Conservation (phyloP, 2,888 invertebrate genomes). For the Protonemura montana region DNA sequence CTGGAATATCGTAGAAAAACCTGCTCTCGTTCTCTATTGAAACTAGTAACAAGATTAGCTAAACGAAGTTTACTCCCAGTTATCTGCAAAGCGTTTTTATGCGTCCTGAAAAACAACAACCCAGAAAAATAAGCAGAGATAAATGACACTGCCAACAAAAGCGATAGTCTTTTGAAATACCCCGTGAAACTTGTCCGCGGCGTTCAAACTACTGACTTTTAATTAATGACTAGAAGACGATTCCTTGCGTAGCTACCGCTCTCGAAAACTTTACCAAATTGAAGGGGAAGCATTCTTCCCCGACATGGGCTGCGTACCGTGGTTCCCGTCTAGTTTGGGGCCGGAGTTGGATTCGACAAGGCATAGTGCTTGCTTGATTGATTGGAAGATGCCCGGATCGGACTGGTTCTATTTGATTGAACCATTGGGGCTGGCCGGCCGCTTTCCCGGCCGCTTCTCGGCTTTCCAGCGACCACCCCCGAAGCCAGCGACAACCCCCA, state of each 20-base stretch:
- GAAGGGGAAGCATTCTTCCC: neutral
- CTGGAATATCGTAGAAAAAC: too few relatives aligned
- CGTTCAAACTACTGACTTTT: neutral
- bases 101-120: neutral
- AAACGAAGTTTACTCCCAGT: too few relatives aligned
- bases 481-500: neutral
- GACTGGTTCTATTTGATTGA: conserved; percentile 45
- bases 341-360: conserved; percentile 23
- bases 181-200: neutral
- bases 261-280: neutral
- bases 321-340: neutral
- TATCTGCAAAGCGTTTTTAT: neutral
- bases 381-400: conserved; percentile 42
- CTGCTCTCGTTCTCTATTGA: neutral
- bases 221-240: neutral
- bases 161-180: neutral
- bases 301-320: neutral
- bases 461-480: neutral
- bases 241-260: neutral
- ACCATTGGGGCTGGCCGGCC: conserved; percentile 26
- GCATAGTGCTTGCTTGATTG: conserved; percentile 46
- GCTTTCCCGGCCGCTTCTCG: conserved; percentile 16
- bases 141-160: neutral
- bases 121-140: neutral
- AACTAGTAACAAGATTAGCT: neutral